phyloP scores from a whole-genome alignment of 1,140 invertebrate species.

The Eupristina koningsbergeri region DNA sequence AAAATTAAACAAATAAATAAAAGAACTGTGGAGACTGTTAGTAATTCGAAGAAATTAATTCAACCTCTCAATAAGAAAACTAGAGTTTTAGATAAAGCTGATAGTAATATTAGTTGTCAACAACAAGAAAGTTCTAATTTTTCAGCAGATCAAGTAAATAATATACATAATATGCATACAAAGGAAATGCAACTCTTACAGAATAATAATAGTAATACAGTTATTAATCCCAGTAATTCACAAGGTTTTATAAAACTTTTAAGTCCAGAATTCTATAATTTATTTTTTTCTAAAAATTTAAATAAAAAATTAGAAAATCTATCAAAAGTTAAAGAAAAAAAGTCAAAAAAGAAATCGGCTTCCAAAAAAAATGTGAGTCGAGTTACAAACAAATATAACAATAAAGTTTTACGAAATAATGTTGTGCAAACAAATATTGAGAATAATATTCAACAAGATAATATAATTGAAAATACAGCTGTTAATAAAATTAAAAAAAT shows the following conservation, averaged over 20 bases:
- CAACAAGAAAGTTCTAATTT: not conserved
- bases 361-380: not conserved
- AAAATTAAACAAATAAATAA: not conserved
- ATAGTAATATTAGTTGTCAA: not conserved
- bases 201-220: not conserved
- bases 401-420: not conserved
- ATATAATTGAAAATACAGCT: not conserved
- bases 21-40: not conserved
- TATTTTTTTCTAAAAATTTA: not conserved
- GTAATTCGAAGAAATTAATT: not conserved
- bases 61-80: not conserved
- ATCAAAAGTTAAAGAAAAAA: not conserved
- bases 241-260: slow-evolving; percentile 13
- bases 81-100: not conserved
- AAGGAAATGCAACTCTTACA: not conserved
- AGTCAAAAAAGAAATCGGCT: not conserved
- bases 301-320: not conserved
- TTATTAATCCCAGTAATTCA: slow-evolving; percentile 20
- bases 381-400: not conserved
- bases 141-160: not conserved
- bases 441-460: not conserved
- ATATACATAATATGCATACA: not conserved
- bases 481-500: not conserved
- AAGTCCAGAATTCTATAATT: slow-evolving; percentile 14
- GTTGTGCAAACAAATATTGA: not conserved